Base-by-base conservation (phyloP, 2,113 vertebrate species). In the Caranx ignobilis region DNA sequence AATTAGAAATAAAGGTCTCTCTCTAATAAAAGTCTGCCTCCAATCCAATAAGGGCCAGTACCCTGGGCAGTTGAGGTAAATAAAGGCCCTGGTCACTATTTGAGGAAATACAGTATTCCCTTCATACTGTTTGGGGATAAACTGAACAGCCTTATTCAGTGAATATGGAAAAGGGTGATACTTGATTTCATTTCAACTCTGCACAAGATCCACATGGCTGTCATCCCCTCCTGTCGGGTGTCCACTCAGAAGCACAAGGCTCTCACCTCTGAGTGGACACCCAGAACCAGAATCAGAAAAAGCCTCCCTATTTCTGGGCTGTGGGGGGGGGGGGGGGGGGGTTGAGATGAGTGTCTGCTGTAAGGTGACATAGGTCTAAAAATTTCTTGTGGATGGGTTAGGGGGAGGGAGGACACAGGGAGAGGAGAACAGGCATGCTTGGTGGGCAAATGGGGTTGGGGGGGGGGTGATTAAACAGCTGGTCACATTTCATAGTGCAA, bases 301-400 rank as follows among this genome's bases (percentile, higher is more conserved):
- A 79, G 83, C 71, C 2, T 9, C 79, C 80, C 89, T 94, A 94
- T 94, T 93, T 91, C 83, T 86, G 86, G 83, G 73, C 77, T 84
- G 83, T 92, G 93, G 87, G 26, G 93, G 87, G 90, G 39, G 57
- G 83, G 92, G 93, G 87, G 26, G 93, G 87, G 90, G 39, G 57
- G 85, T 90, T 93, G 76, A 88, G 91, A 86, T 81, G 75, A 86
- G 81, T 65, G 83, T 84, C 59, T 78, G 79, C 83, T 75, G 82
- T 91, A 88, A 92, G 91, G 93, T 93, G 93, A 92, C 89, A 84
- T 85, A 80, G 90, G 88, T 93, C 89, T 26, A 91, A 82, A 91
- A 86, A 79, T 87, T 71, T 92, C 83, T 92, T 90, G 86, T 86
- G 64, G 77, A 83, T 77, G 74, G 62, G 75, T 43, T 37, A 10